phyloP scores from a whole-genome alignment of 2,797 vertebrate species.

The Macroramphosus scolopax region DNA sequence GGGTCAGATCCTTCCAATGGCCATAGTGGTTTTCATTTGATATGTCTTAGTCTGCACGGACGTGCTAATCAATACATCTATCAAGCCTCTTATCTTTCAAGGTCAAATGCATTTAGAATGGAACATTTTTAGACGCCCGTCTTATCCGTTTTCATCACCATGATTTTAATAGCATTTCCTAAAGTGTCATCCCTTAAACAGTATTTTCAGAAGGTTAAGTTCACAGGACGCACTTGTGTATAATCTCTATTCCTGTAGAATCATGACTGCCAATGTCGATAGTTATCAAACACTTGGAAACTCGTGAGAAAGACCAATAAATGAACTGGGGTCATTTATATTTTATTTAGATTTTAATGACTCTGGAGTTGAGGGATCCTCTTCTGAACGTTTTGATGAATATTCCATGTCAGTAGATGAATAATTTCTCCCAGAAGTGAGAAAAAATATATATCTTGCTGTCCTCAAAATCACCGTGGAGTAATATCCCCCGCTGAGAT shows the following conservation, averaged over 20 bases:
- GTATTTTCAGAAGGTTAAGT: no score
- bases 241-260: slow-evolving; percentile 34
- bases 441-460: slow-evolving; percentile 21
- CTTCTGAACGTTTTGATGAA: slow-evolving; percentile 50
- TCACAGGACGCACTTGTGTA: no score
- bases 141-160: no score
- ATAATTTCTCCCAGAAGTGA: slow-evolving; percentile 47
- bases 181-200: no score
- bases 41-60: slow-evolving; percentile 29
- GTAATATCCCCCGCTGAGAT: slow-evolving; percentile 41
- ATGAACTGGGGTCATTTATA: slow-evolving; percentile 54
- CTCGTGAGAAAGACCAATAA: slow-evolving; percentile 38
- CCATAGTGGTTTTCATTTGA: slow-evolving; percentile 22
- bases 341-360: slow-evolving; percentile 58
- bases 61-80: slow-evolving; percentile 48
- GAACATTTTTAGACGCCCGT: slow-evolving; percentile 25
- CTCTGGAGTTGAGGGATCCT: slow-evolving; percentile 40
- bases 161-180: slow-evolving; percentile 29
- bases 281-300: slow-evolving; percentile 47
- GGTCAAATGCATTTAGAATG: slow-evolving; percentile 29
- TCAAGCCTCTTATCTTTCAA: slow-evolving; percentile 52
- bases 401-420: slow-evolving; percentile 47
- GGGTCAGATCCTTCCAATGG: slow-evolving; percentile 7
- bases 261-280: slow-evolving; percentile 27
- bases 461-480: slow-evolving; percentile 28